Evolutionary conservation across 2,888 invertebrate species (phyloP), one percentile per base, ranked within the genome.

Genomic region (Tridacna crocea): DNA sequence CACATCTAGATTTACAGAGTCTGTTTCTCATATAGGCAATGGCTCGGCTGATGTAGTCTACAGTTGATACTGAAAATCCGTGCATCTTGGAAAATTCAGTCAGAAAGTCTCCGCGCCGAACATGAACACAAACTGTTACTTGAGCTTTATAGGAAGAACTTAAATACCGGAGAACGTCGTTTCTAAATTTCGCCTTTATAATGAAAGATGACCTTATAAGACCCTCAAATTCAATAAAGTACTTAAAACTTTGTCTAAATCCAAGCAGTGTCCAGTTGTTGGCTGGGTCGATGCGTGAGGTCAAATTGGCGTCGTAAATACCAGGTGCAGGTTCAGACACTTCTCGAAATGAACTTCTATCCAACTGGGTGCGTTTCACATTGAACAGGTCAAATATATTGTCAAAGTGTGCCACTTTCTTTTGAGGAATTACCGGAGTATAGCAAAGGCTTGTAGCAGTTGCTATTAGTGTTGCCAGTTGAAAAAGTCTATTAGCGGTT

Each of bases 21-120:
- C n/a, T 15, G 19, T 60, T 60, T 12, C 24, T n/a, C 22, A 60
- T 22, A 60, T 19, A 60, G 2, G 11, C 24, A n/a, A 60, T 24
- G 15, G 60, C n/a, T n/a, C n/a, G 0, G 24, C 0, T 60, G 1
- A 60, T 60, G 24, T 22, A 60, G n/a, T n/a, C 60, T 11, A n/a
- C 1, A n/a, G 11, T 24, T 19, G 60, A 15, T 24, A 60, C 0
- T 0, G 24, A n/a, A 60, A 22, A 60, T 24, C 60, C 60, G 22
- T 46, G 17, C 0, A 3, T 17, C 22, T 17, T 0, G 15, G 36
- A 22, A 4, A n/a, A 2, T 11, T 19, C 15, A 11, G 1, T 2
- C 6, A 22, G 46, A 46, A 68, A 68, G 46, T 68, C 68, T 22
- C 68, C 68, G 19, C 68, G 68, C 15, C 68, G 68, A 22, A 68